Conservation (phyloP, 2,113 vertebrate species). For the Struthio camelus region DNA sequence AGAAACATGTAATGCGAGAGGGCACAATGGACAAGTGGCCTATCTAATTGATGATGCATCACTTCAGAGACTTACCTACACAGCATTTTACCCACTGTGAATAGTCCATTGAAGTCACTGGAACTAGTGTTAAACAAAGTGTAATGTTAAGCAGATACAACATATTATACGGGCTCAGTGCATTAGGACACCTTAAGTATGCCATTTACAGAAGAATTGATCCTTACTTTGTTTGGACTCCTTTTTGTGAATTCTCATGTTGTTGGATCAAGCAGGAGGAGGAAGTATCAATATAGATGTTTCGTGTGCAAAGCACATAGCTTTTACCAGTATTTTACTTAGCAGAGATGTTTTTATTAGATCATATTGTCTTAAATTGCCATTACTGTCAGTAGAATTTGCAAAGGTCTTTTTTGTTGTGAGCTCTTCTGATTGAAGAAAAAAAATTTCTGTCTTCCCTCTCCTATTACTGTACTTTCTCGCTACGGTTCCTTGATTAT, state of each 20-base stretch:
- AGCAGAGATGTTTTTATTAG: neutral
- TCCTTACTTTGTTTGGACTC: fast-evolving
- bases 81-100: neutral
- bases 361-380: neutral
- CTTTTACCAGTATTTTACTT: neutral
- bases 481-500: neutral
- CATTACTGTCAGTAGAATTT: neutral
- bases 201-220: neutral
- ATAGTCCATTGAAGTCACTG: neutral
- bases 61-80: neutral
- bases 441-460: neutral
- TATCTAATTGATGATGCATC: neutral
- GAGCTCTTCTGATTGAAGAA: neutral
- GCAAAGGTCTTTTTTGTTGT: neutral
- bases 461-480: neutral
- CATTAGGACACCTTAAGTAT: neutral
- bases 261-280: neutral
- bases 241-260: neutral
- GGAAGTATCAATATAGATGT: neutral
- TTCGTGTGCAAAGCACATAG: neutral
- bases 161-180: neutral
- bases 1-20: neutral
- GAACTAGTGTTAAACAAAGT: neutral
- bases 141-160: neutral
- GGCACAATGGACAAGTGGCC: neutral